phyloP scores from a whole-genome alignment of 2,888 invertebrate genomes.

The Epirrhoe alternata region DNA sequence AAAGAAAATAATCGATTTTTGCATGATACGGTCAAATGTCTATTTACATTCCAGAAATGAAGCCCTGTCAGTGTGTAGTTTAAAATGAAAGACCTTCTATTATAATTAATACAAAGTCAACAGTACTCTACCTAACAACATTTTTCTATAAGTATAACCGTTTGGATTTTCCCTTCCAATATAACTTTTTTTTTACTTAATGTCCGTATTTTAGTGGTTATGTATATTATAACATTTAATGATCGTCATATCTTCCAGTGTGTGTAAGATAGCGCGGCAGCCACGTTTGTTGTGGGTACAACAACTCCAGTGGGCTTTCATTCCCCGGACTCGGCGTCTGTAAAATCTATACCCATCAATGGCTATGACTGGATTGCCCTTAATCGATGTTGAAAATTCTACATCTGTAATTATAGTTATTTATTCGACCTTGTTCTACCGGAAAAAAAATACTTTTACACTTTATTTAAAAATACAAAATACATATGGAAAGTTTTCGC shows the following conservation, averaged over 20 bases:
- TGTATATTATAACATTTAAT: conserved; percentile 17
- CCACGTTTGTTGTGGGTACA: conserved; percentile 7
- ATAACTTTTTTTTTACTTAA: no score
- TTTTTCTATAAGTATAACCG: no score
- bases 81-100: no score
- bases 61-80: no score
- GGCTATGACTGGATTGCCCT: conserved; percentile 1
- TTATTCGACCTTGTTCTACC: background rate
- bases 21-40: no score
- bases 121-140: no score
- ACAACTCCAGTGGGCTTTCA: conserved; percentile 17
- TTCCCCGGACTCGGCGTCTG: background rate
- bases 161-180: no score
- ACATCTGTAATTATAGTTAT: conserved; percentile 13
- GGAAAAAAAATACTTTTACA: background rate
- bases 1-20: no score
- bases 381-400: background rate
- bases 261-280: conserved; percentile 29
- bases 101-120: no score
- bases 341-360: conserved; percentile 18
- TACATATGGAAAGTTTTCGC: no score
- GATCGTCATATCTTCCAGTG: conserved; percentile 21
- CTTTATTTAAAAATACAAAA: background rate
- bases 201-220: conserved; percentile 2
- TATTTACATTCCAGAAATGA: no score